phyloP scores from a whole-genome alignment of 2,888 invertebrate genomes.

The Resseliella maxima region DNA sequence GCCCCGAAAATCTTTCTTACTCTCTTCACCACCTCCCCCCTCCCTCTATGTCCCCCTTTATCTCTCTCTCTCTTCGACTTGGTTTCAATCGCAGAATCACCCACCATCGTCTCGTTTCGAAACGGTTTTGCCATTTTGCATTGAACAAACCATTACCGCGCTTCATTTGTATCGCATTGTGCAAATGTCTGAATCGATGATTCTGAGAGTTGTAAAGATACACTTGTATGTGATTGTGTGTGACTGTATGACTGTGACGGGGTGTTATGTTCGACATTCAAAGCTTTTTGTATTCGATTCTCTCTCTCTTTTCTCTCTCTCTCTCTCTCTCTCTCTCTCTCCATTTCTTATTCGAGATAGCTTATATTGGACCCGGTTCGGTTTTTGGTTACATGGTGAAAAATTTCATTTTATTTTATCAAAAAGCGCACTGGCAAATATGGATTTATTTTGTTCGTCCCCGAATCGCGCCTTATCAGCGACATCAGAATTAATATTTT shows the following conservation, averaged over 20 bases:
- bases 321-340: too few species aligned
- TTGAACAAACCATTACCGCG: conserved; percentile 3
- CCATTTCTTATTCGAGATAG: too few species aligned
- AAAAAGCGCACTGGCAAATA: conserved; percentile 32
- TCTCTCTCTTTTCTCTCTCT: too few species aligned
- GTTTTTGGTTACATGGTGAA: conserved; percentile 6
- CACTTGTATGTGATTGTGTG: neutral
- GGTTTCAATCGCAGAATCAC: too few species aligned
- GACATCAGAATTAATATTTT: conserved; percentile 51
- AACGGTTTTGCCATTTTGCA: conserved; percentile 7
- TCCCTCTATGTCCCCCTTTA: neutral
- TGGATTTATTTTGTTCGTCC: conserved; percentile 9
- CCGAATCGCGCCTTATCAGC: conserved; percentile 44
- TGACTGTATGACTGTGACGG: too few species aligned
- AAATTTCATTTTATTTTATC: conserved; percentile 41
- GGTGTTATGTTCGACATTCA: too few species aligned
- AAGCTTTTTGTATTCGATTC: too few species aligned
- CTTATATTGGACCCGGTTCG: too few species aligned
- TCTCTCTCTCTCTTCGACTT: neutral
- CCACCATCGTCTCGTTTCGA: too few species aligned
- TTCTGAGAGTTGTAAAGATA: neutral
- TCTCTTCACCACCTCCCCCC: neutral
- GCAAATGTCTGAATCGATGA: conserved; percentile 31
- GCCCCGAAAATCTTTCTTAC: too few species aligned
- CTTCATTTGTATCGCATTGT: conserved; percentile 35